Evolutionary conservation across 2,113 vertebrate genomes (phyloP).

Genomic region (Nesospiza acunhae): DNA sequence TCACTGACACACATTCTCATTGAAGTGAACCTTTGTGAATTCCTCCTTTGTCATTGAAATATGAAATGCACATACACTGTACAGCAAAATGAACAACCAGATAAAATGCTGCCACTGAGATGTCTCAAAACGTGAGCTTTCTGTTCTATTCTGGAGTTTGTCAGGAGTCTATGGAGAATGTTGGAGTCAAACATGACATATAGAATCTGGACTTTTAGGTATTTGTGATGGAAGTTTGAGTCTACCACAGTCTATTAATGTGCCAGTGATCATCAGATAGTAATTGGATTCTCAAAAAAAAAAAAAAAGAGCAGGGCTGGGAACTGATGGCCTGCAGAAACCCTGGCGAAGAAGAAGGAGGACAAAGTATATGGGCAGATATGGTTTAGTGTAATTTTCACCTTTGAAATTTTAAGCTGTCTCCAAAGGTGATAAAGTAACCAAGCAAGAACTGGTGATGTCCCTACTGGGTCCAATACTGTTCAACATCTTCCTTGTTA

Average conservation of each 20-base stretch:
- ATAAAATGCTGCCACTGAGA: neutral
- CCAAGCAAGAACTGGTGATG: neutral
- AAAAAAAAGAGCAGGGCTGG: neutral
- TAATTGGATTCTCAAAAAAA: neutral
- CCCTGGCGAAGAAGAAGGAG: neutral
- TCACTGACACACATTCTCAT: accelerated
- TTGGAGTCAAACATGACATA: neutral
- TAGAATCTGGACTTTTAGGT: neutral
- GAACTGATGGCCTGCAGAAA: neutral
- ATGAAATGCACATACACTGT: neutral
- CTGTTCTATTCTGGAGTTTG: neutral
- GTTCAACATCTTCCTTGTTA: neutral
- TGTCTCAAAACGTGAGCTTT: neutral
- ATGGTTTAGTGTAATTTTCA: neutral
- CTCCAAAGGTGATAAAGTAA: neutral
- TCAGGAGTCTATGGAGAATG: neutral
- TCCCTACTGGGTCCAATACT: neutral
- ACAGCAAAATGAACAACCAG: neutral
- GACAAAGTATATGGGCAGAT: neutral
- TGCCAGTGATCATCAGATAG: neutral
- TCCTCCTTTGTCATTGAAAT: neutral
- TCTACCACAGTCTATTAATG: neutral
- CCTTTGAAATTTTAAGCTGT: neutral
- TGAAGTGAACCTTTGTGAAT: conserved; percentile 5
- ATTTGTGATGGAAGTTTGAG: neutral